These are phyloP conservation scores for Eumacrocentrus americanus DNA, from an alignment of 2,888 invertebrate species.

Conservation along the genomic window DNA sequence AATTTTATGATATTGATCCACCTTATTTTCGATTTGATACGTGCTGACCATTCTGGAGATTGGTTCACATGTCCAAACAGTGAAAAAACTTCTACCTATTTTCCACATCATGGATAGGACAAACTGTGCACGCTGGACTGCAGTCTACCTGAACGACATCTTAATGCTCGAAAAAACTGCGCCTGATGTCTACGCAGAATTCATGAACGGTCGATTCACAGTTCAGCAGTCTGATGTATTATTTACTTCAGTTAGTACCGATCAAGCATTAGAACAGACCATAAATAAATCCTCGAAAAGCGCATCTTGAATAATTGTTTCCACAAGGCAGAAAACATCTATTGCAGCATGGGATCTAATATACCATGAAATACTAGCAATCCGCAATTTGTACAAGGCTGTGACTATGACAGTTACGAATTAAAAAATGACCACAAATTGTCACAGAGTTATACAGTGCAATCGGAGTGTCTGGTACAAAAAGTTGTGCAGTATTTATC, in stretches of 20 bases:
- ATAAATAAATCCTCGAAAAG: conserved; percentile 10
- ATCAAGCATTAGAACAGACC: conserved; percentile 11
- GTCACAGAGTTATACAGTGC: neutral
- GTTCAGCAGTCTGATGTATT: neutral
- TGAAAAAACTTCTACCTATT: neutral
- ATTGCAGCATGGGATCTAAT: conserved; percentile 13
- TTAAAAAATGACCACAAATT: neutral
- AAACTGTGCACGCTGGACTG: neutral
- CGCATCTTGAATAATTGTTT: conserved; percentile 1
- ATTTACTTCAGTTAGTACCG: conserved; percentile 8
- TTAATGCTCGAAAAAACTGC: neutral
- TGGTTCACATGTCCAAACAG: too few relatives aligned
- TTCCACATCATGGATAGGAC: neutral
- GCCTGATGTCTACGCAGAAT: conserved; percentile 19
- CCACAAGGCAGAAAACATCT: neutral
- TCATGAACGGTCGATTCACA: conserved; percentile 12
- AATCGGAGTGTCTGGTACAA: too few relatives aligned
- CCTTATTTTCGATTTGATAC: conserved; percentile 8
- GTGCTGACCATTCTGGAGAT: conserved; percentile 18
- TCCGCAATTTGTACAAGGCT: conserved; percentile 1
- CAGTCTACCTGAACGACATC: conserved; percentile 19
- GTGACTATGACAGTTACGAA: neutral
- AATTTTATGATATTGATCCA: conserved; percentile 15
- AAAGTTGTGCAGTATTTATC: too few relatives aligned
- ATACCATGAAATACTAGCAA: conserved; percentile 5